These are phyloP conservation scores for Drosophila pegasa DNA, from an alignment of 2,888 invertebrate species.

Conservation along the genomic window DNA sequence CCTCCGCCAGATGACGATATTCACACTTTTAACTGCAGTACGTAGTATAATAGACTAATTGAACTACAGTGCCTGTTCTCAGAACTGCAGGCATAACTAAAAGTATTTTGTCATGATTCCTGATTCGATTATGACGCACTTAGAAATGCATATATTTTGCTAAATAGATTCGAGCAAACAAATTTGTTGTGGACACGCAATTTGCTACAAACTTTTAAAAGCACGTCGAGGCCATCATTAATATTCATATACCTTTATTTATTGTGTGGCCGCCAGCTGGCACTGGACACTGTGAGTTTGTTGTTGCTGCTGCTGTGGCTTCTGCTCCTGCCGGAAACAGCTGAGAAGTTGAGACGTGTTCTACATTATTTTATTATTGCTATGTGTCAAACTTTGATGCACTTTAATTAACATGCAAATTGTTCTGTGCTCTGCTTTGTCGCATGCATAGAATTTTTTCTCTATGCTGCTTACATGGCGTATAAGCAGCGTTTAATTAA, in stretches of 20 bases:
- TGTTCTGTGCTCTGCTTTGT: conserved; percentile 26
- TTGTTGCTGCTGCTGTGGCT: not conserved
- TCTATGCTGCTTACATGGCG: conserved; percentile 28
- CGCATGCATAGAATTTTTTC: conserved; percentile 17
- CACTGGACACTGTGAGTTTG: not conserved
- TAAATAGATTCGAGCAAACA: conserved; percentile 7
- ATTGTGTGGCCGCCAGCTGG: conserved; percentile 12
- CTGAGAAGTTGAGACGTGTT: not conserved
- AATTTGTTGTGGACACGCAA: not conserved
- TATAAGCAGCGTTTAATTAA: conserved; percentile 67
- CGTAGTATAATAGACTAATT: not conserved
- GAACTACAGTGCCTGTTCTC: no score
- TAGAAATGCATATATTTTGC: not conserved
- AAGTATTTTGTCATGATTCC: conserved; percentile 45
- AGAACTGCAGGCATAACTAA: conserved; percentile 50
- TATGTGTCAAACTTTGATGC: conserved; percentile 48
- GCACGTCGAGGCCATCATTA: conserved; percentile 35
- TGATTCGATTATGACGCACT: conserved; percentile 31
- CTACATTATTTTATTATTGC: conserved; percentile 13
- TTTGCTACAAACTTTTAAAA: not conserved
- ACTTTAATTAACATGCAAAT: conserved; percentile 58
- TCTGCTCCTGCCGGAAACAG: not conserved
- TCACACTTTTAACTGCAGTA: not conserved
- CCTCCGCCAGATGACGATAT: not conserved
- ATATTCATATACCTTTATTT: conserved; percentile 57